phyloP scores from a whole-genome alignment of 2,888 invertebrate genomes.

The Lypha dubia region DNA sequence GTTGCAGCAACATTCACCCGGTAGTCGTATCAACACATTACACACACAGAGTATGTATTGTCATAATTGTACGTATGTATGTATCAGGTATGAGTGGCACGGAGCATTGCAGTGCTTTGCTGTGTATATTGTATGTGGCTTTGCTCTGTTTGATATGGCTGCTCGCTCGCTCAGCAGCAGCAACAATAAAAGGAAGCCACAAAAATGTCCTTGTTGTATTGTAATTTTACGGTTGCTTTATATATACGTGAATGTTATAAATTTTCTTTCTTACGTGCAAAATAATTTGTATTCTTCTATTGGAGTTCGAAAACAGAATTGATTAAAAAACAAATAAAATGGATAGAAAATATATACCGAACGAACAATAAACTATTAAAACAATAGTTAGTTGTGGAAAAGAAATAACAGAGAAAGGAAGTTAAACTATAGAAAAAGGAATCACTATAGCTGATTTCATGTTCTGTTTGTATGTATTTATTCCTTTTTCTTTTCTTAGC shows the following conservation, averaged over 20 bases:
- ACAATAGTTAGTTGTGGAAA: slow-evolving; percentile 32
- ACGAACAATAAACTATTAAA: slow-evolving; percentile 24
- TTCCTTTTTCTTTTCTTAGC: background rate
- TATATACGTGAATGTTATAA: slow-evolving; percentile 77
- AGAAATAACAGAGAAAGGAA: slow-evolving; percentile 13
- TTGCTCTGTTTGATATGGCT: slow-evolving; percentile 35
- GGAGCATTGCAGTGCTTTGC: slow-evolving; percentile 73
- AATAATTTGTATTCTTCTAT: slow-evolving; percentile 66
- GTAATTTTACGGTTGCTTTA: slow-evolving; percentile 80
- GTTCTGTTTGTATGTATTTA: slow-evolving; percentile 1
- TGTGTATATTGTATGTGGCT: slow-evolving; percentile 27
- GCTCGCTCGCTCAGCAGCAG: slow-evolving; percentile 36
- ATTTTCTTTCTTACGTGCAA: slow-evolving; percentile 75
- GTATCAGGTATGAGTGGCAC: background rate
- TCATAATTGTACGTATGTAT: slow-evolving; percentile 33
- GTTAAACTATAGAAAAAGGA: slow-evolving; percentile 15
- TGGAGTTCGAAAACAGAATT: slow-evolving; percentile 57
- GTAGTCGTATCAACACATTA: slow-evolving; percentile 45
- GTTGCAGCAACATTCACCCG: slow-evolving; percentile 30
- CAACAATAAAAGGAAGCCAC: slow-evolving; percentile 69
- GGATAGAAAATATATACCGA: background rate
- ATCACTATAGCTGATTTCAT: slow-evolving; percentile 32
- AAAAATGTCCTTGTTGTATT: slow-evolving; percentile 74
- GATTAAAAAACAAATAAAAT: slow-evolving; percentile 47
- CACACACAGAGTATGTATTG: slow-evolving; percentile 38